Percentiles rank a stretch among this genome's conserved stretches.
Evolutionary conservation across 2,797 vertebrate species (phyloP).

Genomic region (Syndactyla subalaris): DNA sequence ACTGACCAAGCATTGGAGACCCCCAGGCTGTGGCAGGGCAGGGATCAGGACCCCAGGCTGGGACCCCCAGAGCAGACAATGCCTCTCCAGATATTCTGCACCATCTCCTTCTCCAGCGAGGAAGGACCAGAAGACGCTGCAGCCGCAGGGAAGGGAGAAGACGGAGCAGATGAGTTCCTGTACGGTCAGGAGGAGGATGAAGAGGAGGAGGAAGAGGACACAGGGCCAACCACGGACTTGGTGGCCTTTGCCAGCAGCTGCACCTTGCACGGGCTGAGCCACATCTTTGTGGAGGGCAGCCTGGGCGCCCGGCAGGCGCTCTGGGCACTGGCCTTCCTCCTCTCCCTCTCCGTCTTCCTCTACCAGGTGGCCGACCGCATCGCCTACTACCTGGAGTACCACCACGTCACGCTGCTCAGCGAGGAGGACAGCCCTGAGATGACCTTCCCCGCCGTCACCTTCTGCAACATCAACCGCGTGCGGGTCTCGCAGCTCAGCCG

Average conservation of each 20-base stretch:
- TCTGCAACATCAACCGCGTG: slow-evolving; percentile 92
- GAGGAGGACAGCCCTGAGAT: slow-evolving; percentile 83
- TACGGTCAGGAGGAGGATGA: slow-evolving; percentile 50
- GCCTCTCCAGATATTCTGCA: slow-evolving; percentile 95
- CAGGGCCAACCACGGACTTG: slow-evolving; percentile 71
- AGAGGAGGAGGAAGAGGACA: slow-evolving; percentile 51
- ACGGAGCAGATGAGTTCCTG: neutral
- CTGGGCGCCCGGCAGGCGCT: slow-evolving; percentile 84
- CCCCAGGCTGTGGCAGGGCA: neutral
- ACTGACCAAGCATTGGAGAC: fast-evolving
- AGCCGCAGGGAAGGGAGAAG: neutral
- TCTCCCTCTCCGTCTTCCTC: slow-evolving; percentile 88
- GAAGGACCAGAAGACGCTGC: slow-evolving; percentile 66
- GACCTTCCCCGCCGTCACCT: slow-evolving; percentile 89
- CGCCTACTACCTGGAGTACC: slow-evolving; percentile 87
- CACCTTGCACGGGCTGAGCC: slow-evolving; percentile 91
- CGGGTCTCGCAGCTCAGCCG: slow-evolving; percentile 90
- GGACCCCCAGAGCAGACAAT: slow-evolving; percentile 61
- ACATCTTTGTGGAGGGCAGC: slow-evolving; percentile 87
- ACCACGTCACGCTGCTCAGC: slow-evolving; percentile 88
- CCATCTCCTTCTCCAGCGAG: slow-evolving; percentile 90
- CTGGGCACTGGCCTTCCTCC: slow-evolving; percentile 87
- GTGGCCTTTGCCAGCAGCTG: slow-evolving; percentile 86
- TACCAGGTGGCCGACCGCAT: slow-evolving; percentile 90
- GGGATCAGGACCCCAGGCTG: neutral